Conservation (phyloP, 2,888 invertebrate genomes). For the Sepioteuthis lessoniana region DNA sequence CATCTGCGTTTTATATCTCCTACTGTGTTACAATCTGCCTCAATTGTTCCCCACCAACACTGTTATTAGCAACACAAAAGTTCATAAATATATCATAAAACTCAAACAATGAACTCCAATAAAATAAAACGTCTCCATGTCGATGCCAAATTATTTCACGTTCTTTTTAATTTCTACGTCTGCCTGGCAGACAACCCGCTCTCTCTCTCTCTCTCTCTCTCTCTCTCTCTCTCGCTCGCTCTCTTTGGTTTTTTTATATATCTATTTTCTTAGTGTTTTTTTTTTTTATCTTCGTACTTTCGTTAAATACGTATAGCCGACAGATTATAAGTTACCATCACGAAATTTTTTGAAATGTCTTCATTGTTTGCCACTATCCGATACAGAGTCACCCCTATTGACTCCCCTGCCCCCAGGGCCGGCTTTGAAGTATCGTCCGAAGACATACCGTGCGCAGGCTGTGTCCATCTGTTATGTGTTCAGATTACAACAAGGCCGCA, state of each 20-base stretch:
- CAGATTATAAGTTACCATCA: background rate
- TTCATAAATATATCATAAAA: slow-evolving; percentile 7
- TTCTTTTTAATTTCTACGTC: background rate
- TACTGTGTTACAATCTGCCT: background rate
- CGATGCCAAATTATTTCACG: background rate
- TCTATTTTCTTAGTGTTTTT: background rate
- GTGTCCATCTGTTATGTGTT: slow-evolving; percentile 12
- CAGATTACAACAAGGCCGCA: background rate
- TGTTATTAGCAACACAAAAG: background rate
- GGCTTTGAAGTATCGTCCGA: slow-evolving; percentile 33
- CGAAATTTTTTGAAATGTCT: background rate
- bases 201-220: background rate
- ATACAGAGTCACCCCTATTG: background rate
- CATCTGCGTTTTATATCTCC: background rate
- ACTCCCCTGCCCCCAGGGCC: background rate
- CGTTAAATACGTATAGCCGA: background rate
- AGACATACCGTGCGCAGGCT: slow-evolving; percentile 8
- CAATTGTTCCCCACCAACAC: background rate
- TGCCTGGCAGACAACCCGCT: background rate
- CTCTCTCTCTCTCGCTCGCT: background rate
- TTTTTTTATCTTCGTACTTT: background rate
- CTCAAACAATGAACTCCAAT: background rate
- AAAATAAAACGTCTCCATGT: background rate
- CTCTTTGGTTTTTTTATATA: background rate
- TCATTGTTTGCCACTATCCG: background rate